A percentile compares a stretch with the other conserved stretches of the same genome.
These are phyloP conservation scores for Ectemnius continuus DNA, from an alignment of 2,888 invertebrate genomes.

Conservation along the genomic window DNA sequence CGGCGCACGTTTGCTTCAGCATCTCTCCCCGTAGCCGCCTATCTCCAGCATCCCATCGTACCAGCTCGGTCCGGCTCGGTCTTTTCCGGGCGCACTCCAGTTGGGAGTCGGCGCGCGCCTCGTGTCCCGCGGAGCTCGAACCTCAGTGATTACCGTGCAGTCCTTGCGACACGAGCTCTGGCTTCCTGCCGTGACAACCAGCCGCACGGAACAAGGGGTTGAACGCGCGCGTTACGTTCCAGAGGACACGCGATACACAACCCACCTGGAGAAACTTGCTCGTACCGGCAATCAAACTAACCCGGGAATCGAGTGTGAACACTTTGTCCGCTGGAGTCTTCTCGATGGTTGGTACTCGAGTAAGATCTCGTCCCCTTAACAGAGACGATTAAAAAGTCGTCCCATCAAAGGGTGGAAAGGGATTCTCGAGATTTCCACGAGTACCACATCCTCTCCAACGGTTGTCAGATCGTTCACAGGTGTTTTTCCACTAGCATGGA, in stretches of 20 bases:
- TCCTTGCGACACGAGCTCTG: conserved; percentile 54
- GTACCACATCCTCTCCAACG: neutral
- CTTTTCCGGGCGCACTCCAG: conserved; percentile 61
- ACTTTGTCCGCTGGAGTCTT: too few species aligned
- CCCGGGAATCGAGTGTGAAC: too few species aligned
- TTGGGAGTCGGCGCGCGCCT: conserved; percentile 69
- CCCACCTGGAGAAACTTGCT: neutral
- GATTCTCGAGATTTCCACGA: neutral
- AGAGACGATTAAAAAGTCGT: too few species aligned
- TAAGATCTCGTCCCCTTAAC: too few species aligned
- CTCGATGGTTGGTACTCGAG: too few species aligned
- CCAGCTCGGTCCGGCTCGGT: conserved; percentile 56
- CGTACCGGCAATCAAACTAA: too few species aligned
- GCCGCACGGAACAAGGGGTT: conserved; percentile 32
- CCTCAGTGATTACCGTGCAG: conserved; percentile 65
- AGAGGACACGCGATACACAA: conserved; percentile 11
- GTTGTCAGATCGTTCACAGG: too few species aligned
- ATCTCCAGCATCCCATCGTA: conserved; percentile 32
- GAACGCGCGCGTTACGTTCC: conserved; percentile 33
- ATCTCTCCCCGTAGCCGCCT: conserved; percentile 7
- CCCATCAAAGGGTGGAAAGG: too few species aligned
- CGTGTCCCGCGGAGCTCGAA: conserved; percentile 58
- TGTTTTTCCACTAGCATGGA: too few species aligned
- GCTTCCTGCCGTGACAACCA: conserved; percentile 33
- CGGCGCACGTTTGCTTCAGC: conserved; percentile 9